Base-by-base conservation (phyloP, 2,113 vertebrate genomes). In the Sus scrofa region DNA sequence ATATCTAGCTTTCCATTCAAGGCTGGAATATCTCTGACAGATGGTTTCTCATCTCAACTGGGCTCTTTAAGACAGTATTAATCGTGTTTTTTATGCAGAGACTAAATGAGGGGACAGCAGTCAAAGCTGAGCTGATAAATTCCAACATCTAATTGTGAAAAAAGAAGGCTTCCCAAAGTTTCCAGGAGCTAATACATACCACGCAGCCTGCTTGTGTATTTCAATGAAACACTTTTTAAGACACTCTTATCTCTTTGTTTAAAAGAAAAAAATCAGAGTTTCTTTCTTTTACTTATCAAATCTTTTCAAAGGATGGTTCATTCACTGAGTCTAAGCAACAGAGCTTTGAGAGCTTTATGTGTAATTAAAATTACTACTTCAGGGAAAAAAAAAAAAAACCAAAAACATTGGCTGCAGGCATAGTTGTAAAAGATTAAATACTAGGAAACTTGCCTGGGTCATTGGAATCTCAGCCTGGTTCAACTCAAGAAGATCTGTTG, bases 81-180 rank as follows among this genome's bases (percentile, higher is more conserved):
- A 37, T 50, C 93, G 32, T 92, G 58, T 83, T 79, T 95, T 86
- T 63, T 30, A 93, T 15, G 15, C 37, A 91, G 85, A 91, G 60
- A 65, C 39, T 67, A 91, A 62, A 32, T 82, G 54, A n/a, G 9
- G 19, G 56, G 7, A 71, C 86, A 37, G 13, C 26, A 89, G 10
- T 77, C 20, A 56, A 27, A 56, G 30, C 58, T 62, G 26, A 92
- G 16, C 27, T 92, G 39, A n/a, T n/a, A n/a, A n/a, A n/a, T n/a
- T n/a, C n/a, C n/a, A n/a, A 86, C 26, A 54, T 73, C n/a, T 70
- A 32, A 24, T 32, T 54, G 9, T 30, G 30, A 89, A 85, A 24
- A 54, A 68, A 85, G 9, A 54, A 54, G 37, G 7, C 18, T 91
- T 89, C 88, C 34, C 20, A 37, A 78, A 90, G 20, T 3, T 56